Percentiles rank a stretch among this genome's conserved stretches.
Evolutionary conservation across 2,113 vertebrate species (phyloP).

Genomic region (Turdus rufiventris): DNA sequence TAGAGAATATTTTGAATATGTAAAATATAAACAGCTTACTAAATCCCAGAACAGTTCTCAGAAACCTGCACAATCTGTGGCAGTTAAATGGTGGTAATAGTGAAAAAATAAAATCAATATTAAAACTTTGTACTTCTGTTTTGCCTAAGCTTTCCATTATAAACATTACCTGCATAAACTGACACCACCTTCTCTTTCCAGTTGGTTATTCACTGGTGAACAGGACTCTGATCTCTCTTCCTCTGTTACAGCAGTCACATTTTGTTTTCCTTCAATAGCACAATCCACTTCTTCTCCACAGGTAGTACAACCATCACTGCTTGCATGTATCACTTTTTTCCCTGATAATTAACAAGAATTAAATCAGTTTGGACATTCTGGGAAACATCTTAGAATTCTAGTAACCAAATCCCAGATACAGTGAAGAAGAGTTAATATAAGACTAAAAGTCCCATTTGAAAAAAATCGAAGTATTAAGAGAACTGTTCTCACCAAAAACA

Average conservation of each 20-base stretch:
- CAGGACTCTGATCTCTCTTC: not conserved
- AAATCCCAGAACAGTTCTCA: not conserved
- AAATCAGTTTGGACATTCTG: not conserved
- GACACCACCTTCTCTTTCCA: not conserved
- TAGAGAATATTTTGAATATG: not conserved
- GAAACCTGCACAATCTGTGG: not conserved
- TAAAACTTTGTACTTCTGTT: not conserved
- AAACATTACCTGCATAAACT: slow-evolving; percentile 58
- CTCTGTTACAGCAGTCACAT: not conserved
- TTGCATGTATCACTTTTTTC: not conserved
- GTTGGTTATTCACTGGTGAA: not conserved
- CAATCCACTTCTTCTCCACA: not conserved
- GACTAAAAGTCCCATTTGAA: not conserved
- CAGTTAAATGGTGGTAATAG: not conserved
- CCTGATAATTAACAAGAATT: slow-evolving; percentile 35
- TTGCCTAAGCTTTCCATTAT: not conserved
- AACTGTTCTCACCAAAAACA: not conserved
- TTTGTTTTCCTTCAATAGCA: not conserved
- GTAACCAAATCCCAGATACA: not conserved
- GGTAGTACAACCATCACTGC: not conserved
- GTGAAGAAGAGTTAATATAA: not conserved
- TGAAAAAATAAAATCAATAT: not conserved
- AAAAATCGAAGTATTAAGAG: not conserved
- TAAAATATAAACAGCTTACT: not conserved
- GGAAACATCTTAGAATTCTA: not conserved